A percentile compares a stretch with the other conserved stretches of the same genome.
Evolutionary conservation across 2,113 vertebrate genomes (phyloP).

Genomic region (Oostethus manadensis): DNA sequence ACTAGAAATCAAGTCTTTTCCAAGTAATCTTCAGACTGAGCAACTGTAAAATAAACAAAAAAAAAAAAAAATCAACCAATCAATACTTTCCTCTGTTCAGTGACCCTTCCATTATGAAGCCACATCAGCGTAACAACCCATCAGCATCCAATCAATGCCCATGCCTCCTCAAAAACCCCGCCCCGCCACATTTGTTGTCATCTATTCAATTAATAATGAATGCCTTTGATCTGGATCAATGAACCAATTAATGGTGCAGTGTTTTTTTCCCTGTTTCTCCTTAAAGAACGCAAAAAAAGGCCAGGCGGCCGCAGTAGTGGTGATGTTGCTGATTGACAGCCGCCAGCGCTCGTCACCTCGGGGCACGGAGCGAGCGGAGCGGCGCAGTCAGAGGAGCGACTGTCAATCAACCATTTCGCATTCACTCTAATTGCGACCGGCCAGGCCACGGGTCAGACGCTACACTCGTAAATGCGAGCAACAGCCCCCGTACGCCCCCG

Average conservation of each 20-base stretch:
- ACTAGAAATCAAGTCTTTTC: no score
- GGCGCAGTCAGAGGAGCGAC: constrained; percentile 5
- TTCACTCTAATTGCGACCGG: constrained; percentile 45
- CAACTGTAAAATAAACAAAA: constrained; percentile 32
- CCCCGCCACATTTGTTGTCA: constrained; percentile 11
- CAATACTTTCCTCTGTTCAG: constrained; percentile 37
- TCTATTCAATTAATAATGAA: constrained; percentile 50
- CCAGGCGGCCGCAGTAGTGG: not conserved
- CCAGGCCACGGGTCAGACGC: not conserved
- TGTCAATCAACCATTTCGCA: constrained; percentile 26
- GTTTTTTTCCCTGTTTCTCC: not conserved
- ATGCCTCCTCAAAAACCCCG: constrained; percentile 9
- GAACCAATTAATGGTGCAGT: constrained; percentile 31
- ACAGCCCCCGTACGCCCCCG: no score
- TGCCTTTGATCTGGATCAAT: constrained; percentile 49
- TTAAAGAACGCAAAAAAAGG: no score
- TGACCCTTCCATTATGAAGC: constrained; percentile 34
- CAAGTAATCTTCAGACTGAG: constrained; percentile 14
- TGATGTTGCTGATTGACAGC: constrained; percentile 40
- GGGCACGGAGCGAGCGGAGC: constrained; percentile 20
- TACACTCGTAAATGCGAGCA: not conserved
- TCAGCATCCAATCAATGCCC: constrained; percentile 19
- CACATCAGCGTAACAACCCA: constrained; percentile 43
- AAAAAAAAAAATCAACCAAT: constrained; percentile 20
- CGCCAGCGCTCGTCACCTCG: constrained; percentile 40